These are phyloP conservation scores for Drosophila greeni DNA, from an alignment of 2,888 invertebrate genomes.

Conservation along the genomic window DNA sequence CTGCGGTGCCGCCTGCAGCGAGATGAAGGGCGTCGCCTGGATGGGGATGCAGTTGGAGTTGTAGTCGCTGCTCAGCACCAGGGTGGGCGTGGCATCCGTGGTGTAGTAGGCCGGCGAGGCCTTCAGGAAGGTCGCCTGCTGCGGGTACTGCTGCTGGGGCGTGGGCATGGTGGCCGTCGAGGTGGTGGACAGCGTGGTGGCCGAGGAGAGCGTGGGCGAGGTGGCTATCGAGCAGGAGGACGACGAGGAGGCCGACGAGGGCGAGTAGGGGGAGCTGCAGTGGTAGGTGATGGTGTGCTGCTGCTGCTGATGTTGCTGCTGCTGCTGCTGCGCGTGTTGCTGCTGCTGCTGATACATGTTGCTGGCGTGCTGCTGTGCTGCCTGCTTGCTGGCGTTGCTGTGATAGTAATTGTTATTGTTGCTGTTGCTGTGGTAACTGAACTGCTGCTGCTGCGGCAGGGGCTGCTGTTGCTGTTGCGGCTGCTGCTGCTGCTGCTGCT, in stretches of 20 bases:
- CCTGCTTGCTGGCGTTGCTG: slow-evolving; percentile 54
- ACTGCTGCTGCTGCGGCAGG: slow-evolving; percentile 49
- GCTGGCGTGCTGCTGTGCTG: slow-evolving; percentile 50
- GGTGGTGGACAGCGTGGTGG: slow-evolving; percentile 75
- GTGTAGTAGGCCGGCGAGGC: slow-evolving; percentile 65
- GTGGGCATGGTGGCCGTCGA: slow-evolving; percentile 76
- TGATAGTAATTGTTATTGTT: slow-evolving; percentile 39
- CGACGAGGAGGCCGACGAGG: slow-evolving; percentile 76
- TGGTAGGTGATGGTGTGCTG: slow-evolving; percentile 63
- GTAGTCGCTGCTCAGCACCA: slow-evolving; percentile 74
- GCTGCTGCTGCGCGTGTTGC: slow-evolving; percentile 48
- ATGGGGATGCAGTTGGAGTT: slow-evolving; percentile 77
- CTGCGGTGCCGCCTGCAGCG: slow-evolving; percentile 50
- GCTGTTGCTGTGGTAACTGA: slow-evolving; percentile 51
- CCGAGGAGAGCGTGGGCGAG: slow-evolving; percentile 71
- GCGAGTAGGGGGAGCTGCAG: slow-evolving; percentile 73
- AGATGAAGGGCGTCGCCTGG: slow-evolving; percentile 68
- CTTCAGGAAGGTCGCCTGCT: slow-evolving; percentile 62
- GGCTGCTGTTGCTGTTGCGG: slow-evolving; percentile 48
- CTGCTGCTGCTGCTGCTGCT: slow-evolving; percentile 43
- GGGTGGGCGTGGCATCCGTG: slow-evolving; percentile 67
- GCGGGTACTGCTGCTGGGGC: slow-evolving; percentile 64
- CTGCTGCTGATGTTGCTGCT: slow-evolving; percentile 49
- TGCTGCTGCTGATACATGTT: slow-evolving; percentile 61
- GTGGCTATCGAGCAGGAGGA: slow-evolving; percentile 76